Conservation (phyloP, 1,140 invertebrate genomes). For the Cyrtorhinus lividipennis region DNA sequence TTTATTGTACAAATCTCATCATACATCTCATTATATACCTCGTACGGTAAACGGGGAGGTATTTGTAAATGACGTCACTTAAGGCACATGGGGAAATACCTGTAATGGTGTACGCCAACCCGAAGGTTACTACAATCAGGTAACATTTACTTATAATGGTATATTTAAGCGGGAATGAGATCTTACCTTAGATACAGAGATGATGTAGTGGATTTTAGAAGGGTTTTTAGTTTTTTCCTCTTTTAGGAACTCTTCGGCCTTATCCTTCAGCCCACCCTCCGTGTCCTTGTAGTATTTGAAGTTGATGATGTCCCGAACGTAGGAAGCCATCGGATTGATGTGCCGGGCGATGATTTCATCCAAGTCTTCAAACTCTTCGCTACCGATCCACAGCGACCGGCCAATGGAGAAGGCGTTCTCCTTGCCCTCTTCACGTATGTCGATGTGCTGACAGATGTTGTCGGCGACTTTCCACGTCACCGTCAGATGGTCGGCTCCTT, state of each 20-base stretch:
- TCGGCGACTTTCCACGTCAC: constrained; percentile 97
- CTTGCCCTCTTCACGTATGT: constrained; percentile 90
- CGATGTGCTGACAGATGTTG: constrained; percentile 88
- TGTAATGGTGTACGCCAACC: too few species aligned
- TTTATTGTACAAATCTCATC: too few species aligned
- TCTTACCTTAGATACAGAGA: constrained; percentile 62
- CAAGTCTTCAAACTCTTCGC: constrained; percentile 90
- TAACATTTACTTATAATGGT: too few species aligned
- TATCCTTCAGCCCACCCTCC: constrained; percentile 57
- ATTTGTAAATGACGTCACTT: too few species aligned
- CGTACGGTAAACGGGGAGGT: too few species aligned
- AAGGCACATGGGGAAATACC: too few species aligned
- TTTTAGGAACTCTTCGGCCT: constrained; percentile 71
- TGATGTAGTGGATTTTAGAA: constrained; percentile 77
- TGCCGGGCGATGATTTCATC: constrained; percentile 97
- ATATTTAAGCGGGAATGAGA: too few species aligned
- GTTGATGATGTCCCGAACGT: constrained; percentile 74
- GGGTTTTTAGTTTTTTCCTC: constrained; percentile 76
- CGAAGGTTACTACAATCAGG: too few species aligned
- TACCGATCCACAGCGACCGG: constrained; percentile 70
- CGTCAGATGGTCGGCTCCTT: constrained; percentile 89
- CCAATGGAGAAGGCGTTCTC: constrained; percentile 93
- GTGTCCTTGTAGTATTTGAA: constrained; percentile 80
- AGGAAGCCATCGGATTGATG: constrained; percentile 89
- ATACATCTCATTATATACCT: too few species aligned